Conservation (phyloP, 1,140 invertebrate species). For the Achroia grisella region DNA sequence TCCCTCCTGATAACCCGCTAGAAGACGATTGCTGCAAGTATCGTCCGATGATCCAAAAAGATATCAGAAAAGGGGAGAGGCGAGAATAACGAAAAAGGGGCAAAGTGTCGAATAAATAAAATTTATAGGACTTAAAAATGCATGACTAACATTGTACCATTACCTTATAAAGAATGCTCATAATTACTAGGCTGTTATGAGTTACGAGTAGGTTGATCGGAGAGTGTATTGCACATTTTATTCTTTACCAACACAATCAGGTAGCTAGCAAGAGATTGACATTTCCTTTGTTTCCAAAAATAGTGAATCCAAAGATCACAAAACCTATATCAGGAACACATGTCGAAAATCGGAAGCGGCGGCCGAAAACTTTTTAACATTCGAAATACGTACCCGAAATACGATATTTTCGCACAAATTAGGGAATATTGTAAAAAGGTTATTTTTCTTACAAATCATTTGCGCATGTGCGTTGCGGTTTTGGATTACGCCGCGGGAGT, state of each 20-base stretch:
- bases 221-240: too few relatives aligned
- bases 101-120: too few relatives aligned
- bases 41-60: too few relatives aligned
- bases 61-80: too few relatives aligned
- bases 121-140: too few relatives aligned
- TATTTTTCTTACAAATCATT: constrained; percentile 58
- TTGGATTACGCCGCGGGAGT: constrained; percentile 47
- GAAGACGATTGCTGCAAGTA: too few relatives aligned
- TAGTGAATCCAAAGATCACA: constrained; percentile 7
- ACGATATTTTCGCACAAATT: constrained; percentile 65
- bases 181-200: too few relatives aligned
- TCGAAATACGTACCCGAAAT: constrained; percentile 39
- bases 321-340: constrained; percentile 48
- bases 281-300: constrained; percentile 24
- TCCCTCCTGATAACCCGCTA: too few relatives aligned
- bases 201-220: too few relatives aligned
- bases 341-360: constrained; percentile 37
- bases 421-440: constrained; percentile 58
- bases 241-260: background rate
- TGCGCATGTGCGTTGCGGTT: constrained; percentile 55
- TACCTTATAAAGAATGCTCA: too few relatives aligned
- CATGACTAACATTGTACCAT: too few relatives aligned
- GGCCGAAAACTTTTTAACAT: constrained; percentile 33
- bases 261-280: constrained; percentile 18
- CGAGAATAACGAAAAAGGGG: too few relatives aligned